Conservation (phyloP, 2,113 vertebrate genomes). For the Sakesphorus luctuosus region DNA sequence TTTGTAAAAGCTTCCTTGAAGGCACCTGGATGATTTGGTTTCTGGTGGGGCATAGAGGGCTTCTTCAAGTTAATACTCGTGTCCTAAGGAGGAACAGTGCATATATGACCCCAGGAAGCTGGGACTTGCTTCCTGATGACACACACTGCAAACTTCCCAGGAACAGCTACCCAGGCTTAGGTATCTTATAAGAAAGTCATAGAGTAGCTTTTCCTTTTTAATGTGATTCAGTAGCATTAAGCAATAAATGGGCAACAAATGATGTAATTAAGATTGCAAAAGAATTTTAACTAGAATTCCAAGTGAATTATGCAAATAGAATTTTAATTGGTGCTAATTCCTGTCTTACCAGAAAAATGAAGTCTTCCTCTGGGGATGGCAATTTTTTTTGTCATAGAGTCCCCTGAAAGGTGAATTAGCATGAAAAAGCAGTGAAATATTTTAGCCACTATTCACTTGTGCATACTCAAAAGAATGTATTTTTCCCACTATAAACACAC, state of each 20-base stretch:
- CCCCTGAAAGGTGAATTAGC: not conserved
- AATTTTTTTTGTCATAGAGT: not conserved
- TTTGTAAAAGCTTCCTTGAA: not conserved
- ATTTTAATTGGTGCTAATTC: constrained; percentile 25
- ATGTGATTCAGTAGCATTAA: not conserved
- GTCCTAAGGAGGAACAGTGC: not conserved
- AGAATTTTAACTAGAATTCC: not conserved
- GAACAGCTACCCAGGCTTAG: not conserved
- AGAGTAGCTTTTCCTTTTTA: not conserved
- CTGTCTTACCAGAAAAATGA: not conserved
- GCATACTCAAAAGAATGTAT: not conserved
- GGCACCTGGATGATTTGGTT: not conserved
- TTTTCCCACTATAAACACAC: not conserved
- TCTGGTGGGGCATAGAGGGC: not conserved
- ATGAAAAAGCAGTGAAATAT: not conserved
- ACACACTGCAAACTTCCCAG: not conserved
- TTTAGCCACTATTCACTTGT: not conserved
- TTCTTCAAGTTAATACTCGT: not conserved
- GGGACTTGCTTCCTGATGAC: not conserved
- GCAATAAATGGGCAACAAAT: not conserved
- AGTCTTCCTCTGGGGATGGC: not conserved
- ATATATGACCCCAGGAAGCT: not conserved
- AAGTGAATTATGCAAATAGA: not conserved
- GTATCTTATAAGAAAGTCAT: not conserved
- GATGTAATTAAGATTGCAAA: constrained; percentile 41